A percentile compares a stretch with the other conserved stretches of the same genome.
Conservation (phyloP, 2,888 invertebrate genomes). For the Watsonalla binaria region DNA sequence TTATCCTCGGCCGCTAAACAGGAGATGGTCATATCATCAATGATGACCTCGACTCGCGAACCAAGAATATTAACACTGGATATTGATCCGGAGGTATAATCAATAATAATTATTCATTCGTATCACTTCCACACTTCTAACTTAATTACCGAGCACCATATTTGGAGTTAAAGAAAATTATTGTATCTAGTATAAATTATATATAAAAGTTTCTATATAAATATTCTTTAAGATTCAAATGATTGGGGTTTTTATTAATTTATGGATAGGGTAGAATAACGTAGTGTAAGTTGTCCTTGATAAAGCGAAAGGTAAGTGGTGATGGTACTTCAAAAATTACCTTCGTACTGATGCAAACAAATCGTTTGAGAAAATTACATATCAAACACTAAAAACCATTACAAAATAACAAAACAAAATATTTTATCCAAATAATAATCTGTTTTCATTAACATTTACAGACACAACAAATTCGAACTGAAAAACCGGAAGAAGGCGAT, state of each 20-base stretch:
- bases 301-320: conserved; percentile 55
- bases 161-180: background rate
- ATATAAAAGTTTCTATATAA: background rate
- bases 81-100: conserved; percentile 81
- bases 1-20: conserved; percentile 80
- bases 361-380: background rate
- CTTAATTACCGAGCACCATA: background rate
- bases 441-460: conserved; percentile 44
- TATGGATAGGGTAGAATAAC: conserved; percentile 21
- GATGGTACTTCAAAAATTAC: conserved; percentile 25
- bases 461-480: conserved; percentile 76
- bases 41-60: conserved; percentile 73
- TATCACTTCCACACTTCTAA: background rate
- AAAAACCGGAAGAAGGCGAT: conserved; percentile 62
- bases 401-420: background rate
- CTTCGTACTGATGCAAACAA: conserved; percentile 1
- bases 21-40: conserved; percentile 75
- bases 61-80: conserved; percentile 80
- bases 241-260: conserved; percentile 3
- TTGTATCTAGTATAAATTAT: too few relatives aligned
- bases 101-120: conserved; percentile 40
- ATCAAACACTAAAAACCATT: background rate
- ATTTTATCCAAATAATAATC: background rate
- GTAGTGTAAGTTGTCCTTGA: conserved; percentile 14
- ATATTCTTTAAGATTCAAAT: background rate